Percentiles rank a stretch among this genome's conserved stretches.
These are phyloP conservation scores for Myoxocephalus aenaeus DNA, from an alignment of 2,797 vertebrate genomes.

Conservation along the genomic window DNA sequence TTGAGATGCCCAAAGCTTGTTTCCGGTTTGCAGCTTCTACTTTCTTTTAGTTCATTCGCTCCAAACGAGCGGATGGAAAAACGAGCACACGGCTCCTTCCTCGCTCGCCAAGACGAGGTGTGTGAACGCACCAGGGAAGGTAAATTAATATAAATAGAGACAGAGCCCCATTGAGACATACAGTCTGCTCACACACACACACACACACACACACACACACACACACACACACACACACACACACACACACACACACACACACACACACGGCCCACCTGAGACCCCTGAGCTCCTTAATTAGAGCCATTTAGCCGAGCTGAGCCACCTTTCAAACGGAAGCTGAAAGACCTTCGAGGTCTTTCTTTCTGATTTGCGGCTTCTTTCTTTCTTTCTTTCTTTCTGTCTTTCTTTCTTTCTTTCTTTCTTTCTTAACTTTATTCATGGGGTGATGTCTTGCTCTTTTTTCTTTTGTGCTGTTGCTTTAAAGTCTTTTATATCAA, in stretches of 20 bases:
- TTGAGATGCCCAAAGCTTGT: too few relatives aligned
- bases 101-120: not conserved
- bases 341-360: conserved; percentile 12
- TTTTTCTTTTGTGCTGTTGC: not conserved
- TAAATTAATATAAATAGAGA: conserved; percentile 9
- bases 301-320: conserved; percentile 39
- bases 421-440: not conserved
- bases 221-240: conserved; percentile 5
- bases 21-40: too few relatives aligned
- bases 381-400: not conserved
- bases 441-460: not conserved
- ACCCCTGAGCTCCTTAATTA: conserved; percentile 56
- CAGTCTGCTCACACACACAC: not conserved
- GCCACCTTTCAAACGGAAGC: conserved; percentile 55
- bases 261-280: conserved; percentile 52
- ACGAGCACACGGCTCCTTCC: not conserved
- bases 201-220: conserved; percentile 8
- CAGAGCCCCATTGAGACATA: not conserved
- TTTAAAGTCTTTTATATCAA: not conserved
- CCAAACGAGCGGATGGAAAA: not conserved
- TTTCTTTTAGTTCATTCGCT: not conserved
- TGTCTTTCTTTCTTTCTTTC: too few relatives aligned
- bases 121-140: not conserved
- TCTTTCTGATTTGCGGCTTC: too few relatives aligned
- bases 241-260: conserved; percentile 8